A percentile compares a stretch with the other conserved stretches of the same genome.
These are phyloP conservation scores for Rhagophthalmus giganteus DNA, from an alignment of 2,888 invertebrate genomes.

Conservation along the genomic window DNA sequence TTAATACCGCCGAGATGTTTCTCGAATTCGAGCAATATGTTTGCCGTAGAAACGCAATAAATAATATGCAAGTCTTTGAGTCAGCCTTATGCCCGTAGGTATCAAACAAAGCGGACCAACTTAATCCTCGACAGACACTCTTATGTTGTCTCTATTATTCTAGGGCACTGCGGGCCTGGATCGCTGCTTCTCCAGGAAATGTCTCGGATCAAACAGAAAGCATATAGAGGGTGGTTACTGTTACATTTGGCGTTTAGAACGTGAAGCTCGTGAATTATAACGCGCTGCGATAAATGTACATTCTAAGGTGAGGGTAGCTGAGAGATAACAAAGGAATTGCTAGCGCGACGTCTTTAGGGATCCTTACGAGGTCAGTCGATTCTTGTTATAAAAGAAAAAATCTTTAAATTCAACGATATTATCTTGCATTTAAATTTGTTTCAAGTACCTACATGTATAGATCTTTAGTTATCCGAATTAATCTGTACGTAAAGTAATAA, in stretches of 20 bases:
- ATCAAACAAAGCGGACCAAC: conserved; percentile 48
- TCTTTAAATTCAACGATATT: neutral
- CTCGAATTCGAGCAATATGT: conserved; percentile 41
- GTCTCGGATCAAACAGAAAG: conserved; percentile 58
- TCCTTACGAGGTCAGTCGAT: conserved; percentile 39
- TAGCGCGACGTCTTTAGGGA: conserved; percentile 40
- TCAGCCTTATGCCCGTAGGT: conserved; percentile 54
- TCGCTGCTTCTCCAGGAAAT: conserved; percentile 50
- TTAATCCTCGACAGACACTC: conserved; percentile 10
- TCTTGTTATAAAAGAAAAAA: conserved; percentile 31
- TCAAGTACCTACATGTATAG: no score
- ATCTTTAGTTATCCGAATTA: no score
- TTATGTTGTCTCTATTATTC: conserved; percentile 17
- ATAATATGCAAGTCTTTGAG: conserved; percentile 58
- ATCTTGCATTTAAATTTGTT: neutral
- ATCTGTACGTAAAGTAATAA: no score
- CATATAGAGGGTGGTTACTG: conserved; percentile 57
- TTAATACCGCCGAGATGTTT: conserved; percentile 18
- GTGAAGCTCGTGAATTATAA: conserved; percentile 31
- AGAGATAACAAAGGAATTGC: conserved; percentile 56
- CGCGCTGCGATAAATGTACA: conserved; percentile 32
- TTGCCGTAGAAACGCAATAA: conserved; percentile 57
- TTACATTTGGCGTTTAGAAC: conserved; percentile 45
- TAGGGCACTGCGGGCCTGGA: conserved; percentile 39
- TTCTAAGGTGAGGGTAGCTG: conserved; percentile 46